Evolutionary conservation across 2,888 invertebrate genomes (phyloP).

Genomic region (Pollenia angustigena): DNA sequence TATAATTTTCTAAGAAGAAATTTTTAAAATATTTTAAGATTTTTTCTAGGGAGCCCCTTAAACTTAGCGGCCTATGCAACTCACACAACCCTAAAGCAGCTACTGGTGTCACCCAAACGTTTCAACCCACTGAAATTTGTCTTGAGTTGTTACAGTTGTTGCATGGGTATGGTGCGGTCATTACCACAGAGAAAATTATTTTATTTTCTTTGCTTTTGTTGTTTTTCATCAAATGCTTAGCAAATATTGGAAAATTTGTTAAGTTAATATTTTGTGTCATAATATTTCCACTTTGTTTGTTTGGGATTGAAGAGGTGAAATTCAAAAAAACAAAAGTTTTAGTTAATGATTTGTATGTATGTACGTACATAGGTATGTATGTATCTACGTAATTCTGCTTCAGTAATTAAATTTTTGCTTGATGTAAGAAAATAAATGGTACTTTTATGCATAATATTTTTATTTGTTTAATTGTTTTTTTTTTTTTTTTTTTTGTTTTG

Average conservation of each 20-base stretch:
- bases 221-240: neutral
- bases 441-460: neutral
- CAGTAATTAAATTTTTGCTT: slow-evolving; percentile 55
- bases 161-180: slow-evolving; percentile 28
- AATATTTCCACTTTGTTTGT: neutral
- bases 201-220: neutral
- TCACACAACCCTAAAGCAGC: neutral
- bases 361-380: neutral
- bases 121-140: neutral
- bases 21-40: too few relatives aligned
- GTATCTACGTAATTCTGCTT: slow-evolving; percentile 46
- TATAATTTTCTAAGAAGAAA: too few relatives aligned
- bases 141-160: slow-evolving; percentile 1
- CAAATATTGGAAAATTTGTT: slow-evolving; percentile 59
- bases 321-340: slow-evolving; percentile 3
- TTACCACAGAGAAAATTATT: slow-evolving; percentile 52
- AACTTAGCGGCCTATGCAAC: neutral
- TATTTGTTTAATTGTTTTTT: neutral
- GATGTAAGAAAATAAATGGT: neutral
- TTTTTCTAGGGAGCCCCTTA: too few relatives aligned
- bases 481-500: neutral
- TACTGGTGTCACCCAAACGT: neutral
- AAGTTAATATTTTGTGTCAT: slow-evolving; percentile 32
- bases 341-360: slow-evolving; percentile 27
- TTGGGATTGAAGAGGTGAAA: slow-evolving; percentile 45